phyloP scores from a whole-genome alignment of 2,113 vertebrate genomes.

The Lasiurus borealis region DNA sequence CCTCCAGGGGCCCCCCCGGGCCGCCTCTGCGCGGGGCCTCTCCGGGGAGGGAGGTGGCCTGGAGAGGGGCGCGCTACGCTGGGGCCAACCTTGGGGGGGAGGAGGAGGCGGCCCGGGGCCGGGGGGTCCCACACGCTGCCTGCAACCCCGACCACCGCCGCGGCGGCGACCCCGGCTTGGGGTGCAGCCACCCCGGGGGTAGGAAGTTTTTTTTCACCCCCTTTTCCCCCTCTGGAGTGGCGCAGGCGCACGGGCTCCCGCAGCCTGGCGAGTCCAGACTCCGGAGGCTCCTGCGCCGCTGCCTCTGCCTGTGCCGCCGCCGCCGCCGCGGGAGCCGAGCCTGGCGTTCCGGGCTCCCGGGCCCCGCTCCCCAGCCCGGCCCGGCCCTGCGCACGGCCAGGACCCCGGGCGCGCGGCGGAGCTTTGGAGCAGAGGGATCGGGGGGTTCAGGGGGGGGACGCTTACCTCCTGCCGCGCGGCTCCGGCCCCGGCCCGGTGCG shows the following conservation, averaged over 20 bases:
- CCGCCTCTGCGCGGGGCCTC: conserved; percentile 65
- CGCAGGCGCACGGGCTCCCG: conserved; percentile 77
- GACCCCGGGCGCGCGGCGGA: too few relatives aligned
- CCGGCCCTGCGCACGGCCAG: conserved; percentile 35
- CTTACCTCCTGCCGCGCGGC: conserved; percentile 76
- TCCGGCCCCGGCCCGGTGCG: conserved; percentile 73
- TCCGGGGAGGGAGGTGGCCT: conserved; percentile 65
- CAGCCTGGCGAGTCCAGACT: conserved; percentile 76
- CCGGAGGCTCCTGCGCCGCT: conserved; percentile 72
- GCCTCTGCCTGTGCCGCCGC: conserved; percentile 57
- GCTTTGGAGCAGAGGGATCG: too few relatives aligned
- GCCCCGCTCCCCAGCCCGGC: conserved; percentile 43
- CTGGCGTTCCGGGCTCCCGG: conserved; percentile 5
- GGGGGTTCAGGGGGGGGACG: too few relatives aligned
- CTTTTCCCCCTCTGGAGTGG: conserved; percentile 39
- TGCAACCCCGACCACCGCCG: neutral
- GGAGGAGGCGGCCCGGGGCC: too few relatives aligned
- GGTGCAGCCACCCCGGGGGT: conserved; percentile 47
- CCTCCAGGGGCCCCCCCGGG: conserved; percentile 57
- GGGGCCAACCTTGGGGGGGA: conserved; percentile 45
- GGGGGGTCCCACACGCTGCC: neutral
- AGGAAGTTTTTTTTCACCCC: conserved; percentile 75
- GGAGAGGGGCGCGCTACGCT: conserved; percentile 21
- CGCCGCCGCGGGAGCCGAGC: conserved; percentile 59
- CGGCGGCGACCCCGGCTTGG: too few relatives aligned